These are phyloP conservation scores for Rhodinocichla rosea DNA, from an alignment of 2,113 vertebrate species.

Conservation along the genomic window DNA sequence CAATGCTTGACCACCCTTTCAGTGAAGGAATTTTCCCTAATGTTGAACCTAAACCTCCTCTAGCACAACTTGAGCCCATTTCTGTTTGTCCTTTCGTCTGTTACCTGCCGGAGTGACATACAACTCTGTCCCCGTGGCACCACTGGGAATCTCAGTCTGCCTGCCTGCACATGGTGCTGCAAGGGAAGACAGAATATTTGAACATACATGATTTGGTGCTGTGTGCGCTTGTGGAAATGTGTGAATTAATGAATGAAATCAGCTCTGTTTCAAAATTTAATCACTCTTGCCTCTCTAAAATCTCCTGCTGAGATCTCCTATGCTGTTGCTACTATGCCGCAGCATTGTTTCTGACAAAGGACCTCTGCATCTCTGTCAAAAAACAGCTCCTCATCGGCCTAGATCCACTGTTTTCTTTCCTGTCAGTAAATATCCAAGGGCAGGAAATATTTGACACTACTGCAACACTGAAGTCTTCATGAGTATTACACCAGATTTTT, in stretches of 20 bases:
- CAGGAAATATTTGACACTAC: not conserved
- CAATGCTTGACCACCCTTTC: not conserved
- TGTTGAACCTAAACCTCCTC: not conserved
- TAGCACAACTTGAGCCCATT: not conserved
- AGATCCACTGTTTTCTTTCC: not conserved
- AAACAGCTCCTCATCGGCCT: not conserved
- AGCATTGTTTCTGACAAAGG: not conserved
- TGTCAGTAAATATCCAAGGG: not conserved
- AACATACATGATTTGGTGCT: not conserved
- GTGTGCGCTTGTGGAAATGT: fast-evolving
- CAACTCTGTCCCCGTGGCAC: not conserved
- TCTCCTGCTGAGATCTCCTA: not conserved
- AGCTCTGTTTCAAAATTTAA: not conserved
- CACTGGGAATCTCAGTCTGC: not conserved
- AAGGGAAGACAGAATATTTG: not conserved
- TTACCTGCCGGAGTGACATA: too few species aligned
- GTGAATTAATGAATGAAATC: not conserved
- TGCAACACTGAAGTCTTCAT: not conserved
- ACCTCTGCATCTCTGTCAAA: not conserved
- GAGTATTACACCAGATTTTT: not conserved
- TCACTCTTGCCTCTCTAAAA: fast-evolving
- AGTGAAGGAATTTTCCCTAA: not conserved
- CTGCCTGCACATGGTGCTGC: not conserved
- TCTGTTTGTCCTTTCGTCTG: not conserved
- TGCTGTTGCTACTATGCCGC: not conserved